Conservation (phyloP, 1,140 invertebrate species). For the Thaumetopoea pityocampa region DNA sequence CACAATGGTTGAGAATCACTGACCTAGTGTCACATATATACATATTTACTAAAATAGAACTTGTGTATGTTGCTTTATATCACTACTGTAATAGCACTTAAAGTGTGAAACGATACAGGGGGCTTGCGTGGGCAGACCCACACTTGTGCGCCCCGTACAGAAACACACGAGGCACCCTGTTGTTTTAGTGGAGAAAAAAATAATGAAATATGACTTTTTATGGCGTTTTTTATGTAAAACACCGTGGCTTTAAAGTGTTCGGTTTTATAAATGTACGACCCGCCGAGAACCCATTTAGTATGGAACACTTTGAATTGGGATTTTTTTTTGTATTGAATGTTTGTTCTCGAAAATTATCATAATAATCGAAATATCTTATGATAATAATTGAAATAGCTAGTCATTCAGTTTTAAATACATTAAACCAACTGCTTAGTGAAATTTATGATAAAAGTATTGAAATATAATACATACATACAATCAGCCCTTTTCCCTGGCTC, state of each 20-base stretch:
- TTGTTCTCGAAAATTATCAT: conserved; percentile 18
- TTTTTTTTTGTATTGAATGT: conserved; percentile 37
- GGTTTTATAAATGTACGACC: conserved; percentile 48
- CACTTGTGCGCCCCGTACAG: conserved; percentile 55
- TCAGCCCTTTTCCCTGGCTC: too few species aligned
- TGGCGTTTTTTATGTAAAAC: conserved; percentile 65
- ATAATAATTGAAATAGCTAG: conserved; percentile 1
- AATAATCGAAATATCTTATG: too few species aligned
- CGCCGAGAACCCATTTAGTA: conserved; percentile 34
- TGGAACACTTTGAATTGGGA: conserved; percentile 19
- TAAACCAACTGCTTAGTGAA: conserved; percentile 2
- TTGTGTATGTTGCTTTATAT: conserved; percentile 43
- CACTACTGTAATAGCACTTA: conserved; percentile 64
- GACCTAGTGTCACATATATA: too few species aligned
- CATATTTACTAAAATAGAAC: conserved; percentile 52
- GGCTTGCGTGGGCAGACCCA: conserved; percentile 47
- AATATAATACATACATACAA: too few species aligned
- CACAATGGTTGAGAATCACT: too few species aligned
- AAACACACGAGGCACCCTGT: conserved; percentile 67
- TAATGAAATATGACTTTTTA: conserved; percentile 69
- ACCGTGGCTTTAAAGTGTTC: conserved; percentile 58
- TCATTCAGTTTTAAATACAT: conserved; percentile 11
- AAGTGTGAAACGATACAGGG: conserved; percentile 67
- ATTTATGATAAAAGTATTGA: too few species aligned
- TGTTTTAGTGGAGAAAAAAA: conserved; percentile 71